A percentile compares a stretch with the other conserved stretches of the same genome.
Evolutionary conservation across 2,797 vertebrate genomes (phyloP).

Genomic region (Sebastes vulpes): DNA sequence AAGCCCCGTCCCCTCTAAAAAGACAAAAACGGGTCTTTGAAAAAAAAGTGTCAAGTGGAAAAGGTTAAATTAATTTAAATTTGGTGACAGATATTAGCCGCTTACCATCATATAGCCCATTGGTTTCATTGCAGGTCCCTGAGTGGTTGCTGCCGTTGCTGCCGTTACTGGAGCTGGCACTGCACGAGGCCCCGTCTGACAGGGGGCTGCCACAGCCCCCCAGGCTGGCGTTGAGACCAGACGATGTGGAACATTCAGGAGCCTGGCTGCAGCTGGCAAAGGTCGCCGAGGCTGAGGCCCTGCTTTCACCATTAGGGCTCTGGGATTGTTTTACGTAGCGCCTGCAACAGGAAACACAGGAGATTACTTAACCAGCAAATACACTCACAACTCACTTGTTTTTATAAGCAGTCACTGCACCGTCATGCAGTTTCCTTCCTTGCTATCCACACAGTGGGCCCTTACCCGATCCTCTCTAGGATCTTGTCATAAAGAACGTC

Average conservation of each 20-base stretch:
- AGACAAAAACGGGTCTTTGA: no score
- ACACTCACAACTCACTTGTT: neutral
- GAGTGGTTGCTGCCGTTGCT: constrained; percentile 84
- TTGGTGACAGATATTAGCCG: neutral
- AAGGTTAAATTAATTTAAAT: neutral
- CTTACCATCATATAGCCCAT: constrained; percentile 89
- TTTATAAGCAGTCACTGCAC: neutral
- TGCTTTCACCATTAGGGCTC: constrained; percentile 80
- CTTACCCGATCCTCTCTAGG: constrained; percentile 93
- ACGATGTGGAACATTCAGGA: constrained; percentile 80
- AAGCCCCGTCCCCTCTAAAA: no score
- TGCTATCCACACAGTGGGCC: neutral
- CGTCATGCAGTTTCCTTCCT: neutral
- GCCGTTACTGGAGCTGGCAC: constrained; percentile 80
- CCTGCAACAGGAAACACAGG: constrained; percentile 73
- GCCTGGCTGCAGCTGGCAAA: constrained; percentile 78
- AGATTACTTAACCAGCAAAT: neutral
- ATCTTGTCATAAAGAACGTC: constrained; percentile 91
- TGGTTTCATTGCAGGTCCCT: constrained; percentile 89
- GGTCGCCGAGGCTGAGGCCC: constrained; percentile 77
- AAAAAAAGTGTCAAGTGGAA: no score
- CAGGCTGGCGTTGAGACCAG: constrained; percentile 64
- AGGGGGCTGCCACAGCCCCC: constrained; percentile 74
- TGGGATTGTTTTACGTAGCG: constrained; percentile 91
- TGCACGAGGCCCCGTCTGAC: constrained; percentile 84